A percentile compares a stretch with the other conserved stretches of the same genome.
phyloP scores from a whole-genome alignment of 2,888 invertebrate genomes.

The Nomada lathburiana region DNA sequence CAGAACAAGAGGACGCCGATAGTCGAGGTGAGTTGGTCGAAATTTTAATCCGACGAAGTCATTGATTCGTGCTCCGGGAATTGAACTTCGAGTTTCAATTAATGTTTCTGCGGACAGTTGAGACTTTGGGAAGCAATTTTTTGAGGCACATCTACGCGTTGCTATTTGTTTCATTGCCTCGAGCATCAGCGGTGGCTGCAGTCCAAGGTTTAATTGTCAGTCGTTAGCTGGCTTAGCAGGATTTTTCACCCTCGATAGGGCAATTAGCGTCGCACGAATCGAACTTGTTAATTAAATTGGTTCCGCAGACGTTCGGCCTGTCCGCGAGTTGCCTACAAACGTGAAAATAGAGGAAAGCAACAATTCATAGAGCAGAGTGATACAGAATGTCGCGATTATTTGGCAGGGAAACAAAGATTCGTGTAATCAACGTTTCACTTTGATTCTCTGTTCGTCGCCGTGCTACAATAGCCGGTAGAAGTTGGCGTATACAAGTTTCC shows the following conservation, averaged over 20 bases:
- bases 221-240: neutral
- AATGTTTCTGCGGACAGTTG: neutral
- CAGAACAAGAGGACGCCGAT: conserved; percentile 7
- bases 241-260: conserved; percentile 15
- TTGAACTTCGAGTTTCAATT: conserved; percentile 23
- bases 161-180: too few species aligned
- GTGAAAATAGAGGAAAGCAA: too few species aligned
- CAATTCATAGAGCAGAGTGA: too few species aligned
- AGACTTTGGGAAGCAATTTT: too few species aligned
- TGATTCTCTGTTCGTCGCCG: neutral
- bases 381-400: neutral
- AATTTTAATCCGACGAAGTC: neutral
- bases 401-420: neutral
- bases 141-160: too few species aligned
- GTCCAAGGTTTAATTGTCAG: conserved; percentile 6
- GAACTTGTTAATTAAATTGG: conserved; percentile 19
- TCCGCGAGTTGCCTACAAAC: too few species aligned
- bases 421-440: neutral
- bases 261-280: conserved; percentile 10
- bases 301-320: neutral
- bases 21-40: conserved; percentile 31
- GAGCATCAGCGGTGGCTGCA: neutral
- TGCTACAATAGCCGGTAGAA: too few species aligned
- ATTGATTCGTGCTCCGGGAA: neutral
- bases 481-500: neutral